Base-by-base conservation (phyloP, 1,140 invertebrate genomes). In the Drosophila persimilis region DNA sequence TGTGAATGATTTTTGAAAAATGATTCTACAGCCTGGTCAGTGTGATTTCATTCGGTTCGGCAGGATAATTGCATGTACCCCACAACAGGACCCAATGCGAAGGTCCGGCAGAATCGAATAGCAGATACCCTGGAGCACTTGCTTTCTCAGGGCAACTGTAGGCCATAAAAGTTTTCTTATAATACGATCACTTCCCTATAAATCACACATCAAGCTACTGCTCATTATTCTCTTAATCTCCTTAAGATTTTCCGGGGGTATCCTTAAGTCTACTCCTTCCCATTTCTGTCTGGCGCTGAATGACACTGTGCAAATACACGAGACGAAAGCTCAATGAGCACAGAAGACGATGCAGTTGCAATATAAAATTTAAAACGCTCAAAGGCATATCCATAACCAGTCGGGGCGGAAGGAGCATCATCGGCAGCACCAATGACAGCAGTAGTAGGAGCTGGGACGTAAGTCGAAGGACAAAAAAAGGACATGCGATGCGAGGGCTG, bases 331-430 rank as follows among this genome's bases (percentile, higher is more conserved):
- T 43, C 63, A 66, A 50, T 46, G 77, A 64, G 64, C 45, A 61
- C 62, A 73, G 41, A 75, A 63, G 24, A 47, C 51, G 59, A 47
- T 76, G 81, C 81, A 88, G 78, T 78, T 81, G 81, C 81, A 86
- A 86, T 86, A 88, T 88, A 78, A 88, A 88, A 88, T 88, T 88
- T 88, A 83, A 88, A 83, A 88, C 83, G 83, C 83, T 88, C 83
- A 88, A 88, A 88, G 83, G 79, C 83, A 78, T 88, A 88, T 88
- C 83, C 83, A 88, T 88, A 88, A 88, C 83, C 83, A 78, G 78
- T 66, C 77, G 56, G 46, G 51, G 48, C 39, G 51, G 52, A 50
- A 51, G 46, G 11, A 13, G 35, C 9, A 13, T 39, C 35, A 39
- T 39, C 35, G 35, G 11, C 35, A 39, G 35, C 9, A 39, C 35